A percentile compares a stretch with the other conserved stretches of the same genome.
These are phyloP conservation scores for Maniola hyperantus DNA, from an alignment of 2,888 invertebrate genomes.

Conservation along the genomic window DNA sequence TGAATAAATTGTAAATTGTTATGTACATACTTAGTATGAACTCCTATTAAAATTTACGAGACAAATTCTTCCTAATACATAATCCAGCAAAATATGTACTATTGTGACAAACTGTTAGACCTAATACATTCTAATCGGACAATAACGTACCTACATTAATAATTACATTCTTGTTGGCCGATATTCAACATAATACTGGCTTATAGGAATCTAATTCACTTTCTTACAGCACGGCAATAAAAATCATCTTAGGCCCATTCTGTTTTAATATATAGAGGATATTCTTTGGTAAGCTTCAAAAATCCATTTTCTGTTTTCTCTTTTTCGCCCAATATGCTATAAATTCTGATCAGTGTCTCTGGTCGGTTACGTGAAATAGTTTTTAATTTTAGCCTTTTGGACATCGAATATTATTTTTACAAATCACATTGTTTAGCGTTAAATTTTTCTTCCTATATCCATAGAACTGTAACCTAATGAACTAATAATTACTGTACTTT, in stretches of 20 bases:
- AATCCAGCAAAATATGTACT: constrained; percentile 2
- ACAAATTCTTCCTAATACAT: neutral
- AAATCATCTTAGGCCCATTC: constrained; percentile 69
- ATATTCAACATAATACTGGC: constrained; percentile 53
- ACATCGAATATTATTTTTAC: neutral
- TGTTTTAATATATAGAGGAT: constrained; percentile 67
- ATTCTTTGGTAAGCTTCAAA: constrained; percentile 54
- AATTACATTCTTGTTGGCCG: constrained; percentile 36
- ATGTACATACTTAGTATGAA: neutral
- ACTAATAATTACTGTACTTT: no score
- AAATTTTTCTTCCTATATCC: no score
- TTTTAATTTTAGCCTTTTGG: constrained; percentile 48
- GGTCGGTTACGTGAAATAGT: constrained; percentile 45
- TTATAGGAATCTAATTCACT: constrained; percentile 64
- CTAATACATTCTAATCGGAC: constrained; percentile 17
- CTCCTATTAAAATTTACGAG: neutral
- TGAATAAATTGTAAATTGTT: neutral
- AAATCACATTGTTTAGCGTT: no score
- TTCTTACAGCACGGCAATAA: constrained; percentile 58
- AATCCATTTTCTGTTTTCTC: constrained; percentile 62
- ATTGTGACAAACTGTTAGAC: constrained; percentile 1
- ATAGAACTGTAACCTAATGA: no score
- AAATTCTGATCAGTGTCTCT: constrained; percentile 69
- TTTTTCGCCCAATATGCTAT: constrained; percentile 60
- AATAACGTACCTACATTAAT: constrained; percentile 17